phyloP scores from a whole-genome alignment of 2,888 invertebrate species.

The Rhagium mordax region DNA sequence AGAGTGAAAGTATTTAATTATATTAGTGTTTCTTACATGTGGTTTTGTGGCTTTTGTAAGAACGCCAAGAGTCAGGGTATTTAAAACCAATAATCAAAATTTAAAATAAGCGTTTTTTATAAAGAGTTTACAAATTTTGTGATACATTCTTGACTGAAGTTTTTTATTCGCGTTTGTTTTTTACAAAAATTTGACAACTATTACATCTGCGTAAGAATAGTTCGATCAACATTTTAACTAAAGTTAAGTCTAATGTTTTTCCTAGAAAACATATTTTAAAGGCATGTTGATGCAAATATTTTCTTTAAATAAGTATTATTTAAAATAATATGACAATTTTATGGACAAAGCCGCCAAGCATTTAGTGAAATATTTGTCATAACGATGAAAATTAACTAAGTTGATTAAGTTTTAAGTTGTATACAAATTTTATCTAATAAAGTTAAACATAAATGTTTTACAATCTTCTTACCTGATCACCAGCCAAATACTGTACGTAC shows the following conservation, averaged over 20 bases:
- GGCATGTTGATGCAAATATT: no score
- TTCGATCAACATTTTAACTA: neutral
- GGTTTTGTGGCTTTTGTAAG: neutral
- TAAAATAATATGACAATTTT: constrained; percentile 3
- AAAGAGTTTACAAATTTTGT: constrained; percentile 11
- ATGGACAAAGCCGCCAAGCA: neutral
- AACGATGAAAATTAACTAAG: constrained; percentile 8
- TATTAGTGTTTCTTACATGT: constrained; percentile 25
- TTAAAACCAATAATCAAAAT: neutral
- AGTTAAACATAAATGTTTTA: neutral
- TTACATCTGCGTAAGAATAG: no score
- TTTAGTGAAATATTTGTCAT: constrained; percentile 1
- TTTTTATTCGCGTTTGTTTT: neutral
- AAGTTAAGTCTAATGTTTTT: no score
- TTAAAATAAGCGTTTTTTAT: neutral
- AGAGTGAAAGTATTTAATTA: constrained; percentile 27
- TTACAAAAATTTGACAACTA: neutral
- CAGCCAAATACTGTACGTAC: no score
- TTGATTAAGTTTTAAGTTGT: constrained; percentile 9
- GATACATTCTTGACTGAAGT: constrained; percentile 12
- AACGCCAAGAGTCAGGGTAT: neutral
- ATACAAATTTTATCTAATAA: constrained; percentile 24
- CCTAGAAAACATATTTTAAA: no score
- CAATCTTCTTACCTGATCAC: neutral
- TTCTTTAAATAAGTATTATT: constrained; percentile 20